Base-by-base conservation (phyloP, 2,888 invertebrate genomes). In the Lasioglossum calceatum region DNA sequence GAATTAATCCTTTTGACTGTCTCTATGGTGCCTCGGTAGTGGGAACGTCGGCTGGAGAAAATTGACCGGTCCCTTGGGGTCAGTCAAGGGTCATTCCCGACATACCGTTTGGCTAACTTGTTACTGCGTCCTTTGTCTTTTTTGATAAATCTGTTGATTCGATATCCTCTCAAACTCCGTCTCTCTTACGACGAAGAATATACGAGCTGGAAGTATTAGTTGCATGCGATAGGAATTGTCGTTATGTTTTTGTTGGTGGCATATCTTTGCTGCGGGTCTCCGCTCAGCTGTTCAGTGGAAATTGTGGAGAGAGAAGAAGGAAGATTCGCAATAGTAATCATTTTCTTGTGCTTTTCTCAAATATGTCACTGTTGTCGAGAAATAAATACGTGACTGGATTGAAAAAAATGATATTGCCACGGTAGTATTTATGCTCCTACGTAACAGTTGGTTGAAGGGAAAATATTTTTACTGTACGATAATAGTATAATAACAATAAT, bases 81-180 rank as follows among this genome's bases (percentile, higher is more conserved):
- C 76, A 64, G 36, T 61, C 27, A 1, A 4, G 42, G 23, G 61
- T 32, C 42, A 27, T 32, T 42, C 5, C 27, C 44, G 10, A 19
- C 12, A 10, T 36, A 10, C 23, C 39, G 70, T 70, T 70, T 39
- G 23, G 70, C 70, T 70, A 70, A 39, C 70, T 42, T 70, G 70
- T 70, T 70, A 70, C 70, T 14, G 23, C 12, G 23, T 23, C 42
- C n/a, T 71, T 71, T 71, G 71, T 14, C 23, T 71, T 71, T 64
- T 64, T 64, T 64, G 16, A 64, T 32, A 64, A 64, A 64, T 64
- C 32, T 32, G 64, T 64, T 64, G 64, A 64, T 64, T 64, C 64
- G 64, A 64, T 64, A 16, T 44, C 44, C 44, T 44, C 44, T 44
- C 44, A 14, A 44, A 44, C 64, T 19, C 64, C 8, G 32, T 32